Conservation (phyloP, 1,140 invertebrate genomes). For the Apis dorsata region DNA sequence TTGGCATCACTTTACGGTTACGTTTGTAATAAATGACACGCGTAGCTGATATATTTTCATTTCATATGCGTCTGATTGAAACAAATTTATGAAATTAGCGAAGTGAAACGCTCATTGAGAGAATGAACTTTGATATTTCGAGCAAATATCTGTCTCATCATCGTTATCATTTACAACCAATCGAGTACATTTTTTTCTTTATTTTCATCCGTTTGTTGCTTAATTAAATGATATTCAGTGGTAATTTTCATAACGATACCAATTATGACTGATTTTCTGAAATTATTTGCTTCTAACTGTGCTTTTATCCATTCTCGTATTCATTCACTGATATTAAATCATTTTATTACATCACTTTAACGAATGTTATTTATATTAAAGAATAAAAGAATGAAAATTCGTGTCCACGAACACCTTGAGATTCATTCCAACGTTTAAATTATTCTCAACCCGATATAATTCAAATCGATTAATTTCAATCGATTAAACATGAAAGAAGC, state of each 20-base stretch:
- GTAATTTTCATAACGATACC: neutral
- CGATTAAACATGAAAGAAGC: neutral
- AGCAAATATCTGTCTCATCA: neutral
- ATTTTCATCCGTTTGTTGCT: neutral
- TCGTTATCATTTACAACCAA: neutral
- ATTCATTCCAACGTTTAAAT: neutral
- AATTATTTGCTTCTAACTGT: neutral
- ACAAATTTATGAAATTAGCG: slow-evolving; percentile 21
- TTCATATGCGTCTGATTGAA: neutral
- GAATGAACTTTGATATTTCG: neutral
- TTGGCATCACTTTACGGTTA: neutral
- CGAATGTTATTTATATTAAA: no score
- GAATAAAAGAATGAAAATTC: neutral
- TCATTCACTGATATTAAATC: no score
- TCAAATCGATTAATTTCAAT: neutral
- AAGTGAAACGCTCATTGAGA: neutral
- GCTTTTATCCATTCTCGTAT: neutral
- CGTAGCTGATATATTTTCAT: neutral
- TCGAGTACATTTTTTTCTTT: neutral
- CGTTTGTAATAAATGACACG: neutral
- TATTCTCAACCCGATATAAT: neutral
- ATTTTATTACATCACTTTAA: no score
- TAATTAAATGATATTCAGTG: neutral
- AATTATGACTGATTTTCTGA: neutral
- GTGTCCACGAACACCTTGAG: neutral